phyloP scores from a whole-genome alignment of 1,140 invertebrate species.

The Saccostrea cuccullata region DNA sequence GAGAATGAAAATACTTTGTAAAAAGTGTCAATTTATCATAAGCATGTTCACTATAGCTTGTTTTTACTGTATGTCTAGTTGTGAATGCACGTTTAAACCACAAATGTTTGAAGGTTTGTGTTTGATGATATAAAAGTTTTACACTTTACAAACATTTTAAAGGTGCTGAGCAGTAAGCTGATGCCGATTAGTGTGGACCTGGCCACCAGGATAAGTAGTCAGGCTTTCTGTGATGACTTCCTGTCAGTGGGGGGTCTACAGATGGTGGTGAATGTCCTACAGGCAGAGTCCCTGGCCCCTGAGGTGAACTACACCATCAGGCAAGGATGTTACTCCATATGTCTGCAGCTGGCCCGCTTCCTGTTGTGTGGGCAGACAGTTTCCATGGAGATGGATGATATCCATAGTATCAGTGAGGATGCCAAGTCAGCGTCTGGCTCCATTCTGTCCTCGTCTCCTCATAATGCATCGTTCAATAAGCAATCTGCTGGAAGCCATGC shows the following conservation, averaged over 20 bases:
- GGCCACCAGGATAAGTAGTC: slow-evolving; percentile 73
- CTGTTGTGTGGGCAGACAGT: slow-evolving; percentile 74
- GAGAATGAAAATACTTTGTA: too few species aligned
- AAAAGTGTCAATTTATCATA: too few species aligned
- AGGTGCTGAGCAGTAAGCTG: slow-evolving; percentile 80
- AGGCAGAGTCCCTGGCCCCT: slow-evolving; percentile 78
- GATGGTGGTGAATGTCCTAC: slow-evolving; percentile 79
- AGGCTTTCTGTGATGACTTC: slow-evolving; percentile 80
- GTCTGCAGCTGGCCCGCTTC: slow-evolving; percentile 79
- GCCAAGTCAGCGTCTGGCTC: slow-evolving; percentile 18
- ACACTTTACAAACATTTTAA: slow-evolving; percentile 37
- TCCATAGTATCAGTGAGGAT: neutral
- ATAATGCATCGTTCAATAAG: slow-evolving; percentile 51
- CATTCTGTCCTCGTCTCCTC: slow-evolving; percentile 49
- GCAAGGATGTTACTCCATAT: slow-evolving; percentile 80
- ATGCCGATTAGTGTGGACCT: slow-evolving; percentile 79
- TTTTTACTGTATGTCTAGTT: too few species aligned
- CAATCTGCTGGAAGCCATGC: slow-evolving; percentile 68
- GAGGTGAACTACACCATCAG: slow-evolving; percentile 80
- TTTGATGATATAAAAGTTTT: too few species aligned
- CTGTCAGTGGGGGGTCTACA: slow-evolving; percentile 78
- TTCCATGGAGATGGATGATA: slow-evolving; percentile 60
- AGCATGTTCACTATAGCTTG: too few species aligned
- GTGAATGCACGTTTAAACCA: too few species aligned
- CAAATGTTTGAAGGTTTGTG: too few species aligned